phyloP scores from a whole-genome alignment of 2,797 vertebrate species.

The Sebastolobus alascanus region DNA sequence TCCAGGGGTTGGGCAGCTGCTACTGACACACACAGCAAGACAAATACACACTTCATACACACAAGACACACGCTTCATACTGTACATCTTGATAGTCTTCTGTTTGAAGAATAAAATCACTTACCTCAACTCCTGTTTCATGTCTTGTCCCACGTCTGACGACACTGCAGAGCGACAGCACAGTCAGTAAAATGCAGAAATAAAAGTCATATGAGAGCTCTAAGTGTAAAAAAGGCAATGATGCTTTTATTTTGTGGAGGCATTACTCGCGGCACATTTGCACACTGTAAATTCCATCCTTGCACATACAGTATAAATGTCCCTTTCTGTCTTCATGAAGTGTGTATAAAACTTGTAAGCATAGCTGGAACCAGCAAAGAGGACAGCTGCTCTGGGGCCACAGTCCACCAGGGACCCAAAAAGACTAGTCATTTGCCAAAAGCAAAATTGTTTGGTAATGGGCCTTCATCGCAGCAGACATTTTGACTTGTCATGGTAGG shows the following conservation, averaged over 20 bases:
- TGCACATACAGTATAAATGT: neutral
- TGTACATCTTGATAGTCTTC: neutral
- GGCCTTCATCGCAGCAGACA: no score
- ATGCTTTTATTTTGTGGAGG: neutral
- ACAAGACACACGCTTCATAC: neutral
- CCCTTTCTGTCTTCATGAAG: neutral
- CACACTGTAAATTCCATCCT: neutral
- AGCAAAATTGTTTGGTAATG: neutral
- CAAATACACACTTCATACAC: neutral
- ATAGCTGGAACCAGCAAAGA: neutral
- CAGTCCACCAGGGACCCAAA: neutral
- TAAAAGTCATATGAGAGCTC: neutral
- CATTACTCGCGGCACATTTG: neutral
- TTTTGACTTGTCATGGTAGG: no score
- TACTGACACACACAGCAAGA: slow-evolving; percentile 59
- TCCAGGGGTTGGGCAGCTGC: slow-evolving; percentile 96
- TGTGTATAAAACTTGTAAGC: neutral
- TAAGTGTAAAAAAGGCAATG: neutral
- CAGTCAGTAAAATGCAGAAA: neutral
- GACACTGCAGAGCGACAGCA: slow-evolving; percentile 75
- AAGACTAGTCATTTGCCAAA: neutral
- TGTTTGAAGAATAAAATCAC: slow-evolving; percentile 13
- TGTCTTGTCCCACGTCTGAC: slow-evolving; percentile 90
- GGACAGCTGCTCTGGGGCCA: neutral
- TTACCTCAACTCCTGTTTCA: slow-evolving; percentile 96